Evolutionary conservation across 1,140 invertebrate species (phyloP), one percentile per base, ranked within the genome.

Genomic region (Pseudomyrmex cubaensis): DNA sequence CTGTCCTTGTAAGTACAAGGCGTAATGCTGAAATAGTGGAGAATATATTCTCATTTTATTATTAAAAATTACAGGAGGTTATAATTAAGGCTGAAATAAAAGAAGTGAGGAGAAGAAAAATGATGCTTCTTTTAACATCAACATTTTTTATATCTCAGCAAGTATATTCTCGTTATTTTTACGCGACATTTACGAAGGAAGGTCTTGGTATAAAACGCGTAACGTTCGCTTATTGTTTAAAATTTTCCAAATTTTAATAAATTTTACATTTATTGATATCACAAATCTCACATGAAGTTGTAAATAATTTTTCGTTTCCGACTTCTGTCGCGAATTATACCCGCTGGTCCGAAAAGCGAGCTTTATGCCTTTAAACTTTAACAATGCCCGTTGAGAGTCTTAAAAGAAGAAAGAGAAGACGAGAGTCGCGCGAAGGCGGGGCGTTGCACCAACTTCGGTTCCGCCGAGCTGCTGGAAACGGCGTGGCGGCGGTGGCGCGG

Each of bases 381-480:
- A 78, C 52, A 69, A 48, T 44, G 64, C 12, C 44, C 12, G 76
- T 70, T 35, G 66, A 72, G 70, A 25, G 48, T 82, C 20, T 35
- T 35, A 35, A 20, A 80, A 72, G 77, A 35, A 22, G 56, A 44
- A 62, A 44, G 35, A 48, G 50, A 44, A 15, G 59, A 70, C 9
- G 67, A 35, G 66, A 48, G 17, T 35, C 66, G 22, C 35, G 57
- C 13, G 61, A 35, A 57, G 78, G 67, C 35, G 78, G 69, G 25
- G 69, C 57, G 35, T 74, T 61, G 69, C 54, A 78, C 35, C 20
- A 57, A 10, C 52, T 10, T 35, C 25, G 17, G 25, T 66, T 50
- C 25, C 50, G 63, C 44, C 52, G 63, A 44, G 76, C 54, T 69
- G 17, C 46, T 54, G 78, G 57, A 17, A 82, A 22, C 52, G 25